Conservation (phyloP, 2,888 invertebrate genomes). For the Cephalotes varians region DNA sequence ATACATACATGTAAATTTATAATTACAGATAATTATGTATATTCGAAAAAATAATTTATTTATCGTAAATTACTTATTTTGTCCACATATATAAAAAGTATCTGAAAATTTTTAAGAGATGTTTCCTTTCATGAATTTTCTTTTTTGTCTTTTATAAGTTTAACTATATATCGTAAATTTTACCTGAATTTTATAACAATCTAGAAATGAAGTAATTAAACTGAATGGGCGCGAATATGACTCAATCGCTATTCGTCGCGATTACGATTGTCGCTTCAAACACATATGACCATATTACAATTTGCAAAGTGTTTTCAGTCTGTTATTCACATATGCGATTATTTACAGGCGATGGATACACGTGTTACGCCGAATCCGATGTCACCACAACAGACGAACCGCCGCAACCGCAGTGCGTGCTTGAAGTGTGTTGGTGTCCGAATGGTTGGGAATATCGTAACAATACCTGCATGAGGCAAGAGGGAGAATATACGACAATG, state of each 20-base stretch:
- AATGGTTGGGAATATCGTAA: slow-evolving; percentile 85
- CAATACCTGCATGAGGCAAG: slow-evolving; percentile 76
- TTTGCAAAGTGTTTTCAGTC: slow-evolving; percentile 29
- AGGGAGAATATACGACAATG: slow-evolving; percentile 62
- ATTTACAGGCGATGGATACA: slow-evolving; percentile 85
- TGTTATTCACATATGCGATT: slow-evolving; percentile 52
- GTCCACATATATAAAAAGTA: background rate
- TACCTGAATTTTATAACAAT: background rate
- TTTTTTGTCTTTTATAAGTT: background rate
- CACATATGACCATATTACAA: slow-evolving; percentile 15
- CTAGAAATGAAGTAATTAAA: slow-evolving; percentile 4
- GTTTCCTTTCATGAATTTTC: background rate
- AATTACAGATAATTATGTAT: background rate
- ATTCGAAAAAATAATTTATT: background rate
- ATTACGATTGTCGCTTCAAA: slow-evolving; percentile 16
- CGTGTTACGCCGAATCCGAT: slow-evolving; percentile 82
- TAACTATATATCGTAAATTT: background rate
- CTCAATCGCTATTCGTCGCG: background rate
- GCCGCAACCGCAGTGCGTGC: slow-evolving; percentile 84
- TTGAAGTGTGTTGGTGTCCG: slow-evolving; percentile 88
- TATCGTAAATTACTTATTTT: background rate
- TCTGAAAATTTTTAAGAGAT: background rate
- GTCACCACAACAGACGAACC: slow-evolving; percentile 73
- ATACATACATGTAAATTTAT: background rate
- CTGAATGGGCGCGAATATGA: background rate